A percentile compares a stretch with the other conserved stretches of the same genome.
These are phyloP conservation scores for Timema cristinae DNA, from an alignment of 2,888 invertebrate species.

Conservation along the genomic window DNA sequence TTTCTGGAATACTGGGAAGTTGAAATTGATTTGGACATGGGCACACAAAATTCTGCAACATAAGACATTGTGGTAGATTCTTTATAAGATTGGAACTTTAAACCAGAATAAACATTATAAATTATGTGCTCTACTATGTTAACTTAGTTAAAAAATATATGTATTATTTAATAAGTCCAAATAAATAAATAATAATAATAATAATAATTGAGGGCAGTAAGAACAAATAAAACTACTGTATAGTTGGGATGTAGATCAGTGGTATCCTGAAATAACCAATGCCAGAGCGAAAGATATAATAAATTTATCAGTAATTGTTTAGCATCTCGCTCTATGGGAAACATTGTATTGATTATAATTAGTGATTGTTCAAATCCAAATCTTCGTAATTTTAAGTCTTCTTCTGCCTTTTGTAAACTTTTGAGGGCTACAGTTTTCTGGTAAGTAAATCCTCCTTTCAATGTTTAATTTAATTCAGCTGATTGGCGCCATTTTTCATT, in stretches of 20 bases:
- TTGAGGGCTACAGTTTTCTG: no score
- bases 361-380: no score
- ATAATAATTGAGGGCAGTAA: neutral
- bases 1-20: conserved; percentile 92
- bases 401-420: no score
- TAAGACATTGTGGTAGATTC: neutral
- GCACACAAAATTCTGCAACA: conserved; percentile 68
- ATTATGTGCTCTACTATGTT: neutral
- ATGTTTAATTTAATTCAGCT: no score
- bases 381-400: no score
- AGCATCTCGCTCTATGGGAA: no score
- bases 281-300: neutral
- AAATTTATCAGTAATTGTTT: no score
- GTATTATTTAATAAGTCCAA: neutral
- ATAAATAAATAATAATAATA: neutral
- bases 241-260: no score
- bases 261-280: neutral
- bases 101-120: neutral
- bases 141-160: neutral
- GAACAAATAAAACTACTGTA: neutral
- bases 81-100: neutral
- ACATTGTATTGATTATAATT: no score
- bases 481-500: no score
- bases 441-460: no score
- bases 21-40: conserved; percentile 75